phyloP scores from a whole-genome alignment of 2,113 vertebrate genomes.

The Pao palembangensis region DNA sequence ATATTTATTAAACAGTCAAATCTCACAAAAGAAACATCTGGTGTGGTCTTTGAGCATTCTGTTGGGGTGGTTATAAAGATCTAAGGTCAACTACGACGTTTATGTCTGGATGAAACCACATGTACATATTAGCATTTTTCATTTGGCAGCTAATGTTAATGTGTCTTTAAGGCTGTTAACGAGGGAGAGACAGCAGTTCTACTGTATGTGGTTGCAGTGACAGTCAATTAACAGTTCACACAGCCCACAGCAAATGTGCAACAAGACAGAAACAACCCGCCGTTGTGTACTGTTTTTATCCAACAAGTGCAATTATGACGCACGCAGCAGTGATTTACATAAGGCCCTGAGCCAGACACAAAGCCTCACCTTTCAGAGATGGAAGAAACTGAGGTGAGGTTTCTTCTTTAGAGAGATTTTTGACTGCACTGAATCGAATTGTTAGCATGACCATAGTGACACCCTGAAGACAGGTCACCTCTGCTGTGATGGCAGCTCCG shows the following conservation, averaged over 20 bases:
- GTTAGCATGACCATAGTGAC: constrained; percentile 4
- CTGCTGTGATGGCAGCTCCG: constrained; percentile 52
- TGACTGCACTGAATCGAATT: too few relatives aligned
- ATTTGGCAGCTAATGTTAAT: neutral
- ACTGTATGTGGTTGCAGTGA: constrained; percentile 4
- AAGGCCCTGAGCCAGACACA: neutral
- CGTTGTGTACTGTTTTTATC: constrained; percentile 1
- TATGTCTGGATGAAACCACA: neutral
- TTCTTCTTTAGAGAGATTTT: too few relatives aligned
- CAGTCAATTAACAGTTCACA: neutral
- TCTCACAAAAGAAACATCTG: too few relatives aligned
- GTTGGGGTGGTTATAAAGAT: too few relatives aligned
- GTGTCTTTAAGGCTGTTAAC: neutral
- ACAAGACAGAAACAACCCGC: constrained; percentile 9
- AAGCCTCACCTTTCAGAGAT: too few relatives aligned
- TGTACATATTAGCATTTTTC: neutral
- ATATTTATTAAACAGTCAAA: too few relatives aligned
- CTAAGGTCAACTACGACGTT: neutral
- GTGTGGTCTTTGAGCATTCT: too few relatives aligned
- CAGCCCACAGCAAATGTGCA: neutral
- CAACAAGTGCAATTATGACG: constrained; percentile 3
- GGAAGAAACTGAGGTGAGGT: too few relatives aligned
- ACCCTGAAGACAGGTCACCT: constrained; percentile 47
- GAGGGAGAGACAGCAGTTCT: constrained; percentile 1
- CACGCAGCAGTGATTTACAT: neutral